Percentiles rank a stretch among this genome's conserved stretches.
phyloP scores from a whole-genome alignment of 92 coral and sea anemone genomes.

The Virgularia gustaviana region DNA sequence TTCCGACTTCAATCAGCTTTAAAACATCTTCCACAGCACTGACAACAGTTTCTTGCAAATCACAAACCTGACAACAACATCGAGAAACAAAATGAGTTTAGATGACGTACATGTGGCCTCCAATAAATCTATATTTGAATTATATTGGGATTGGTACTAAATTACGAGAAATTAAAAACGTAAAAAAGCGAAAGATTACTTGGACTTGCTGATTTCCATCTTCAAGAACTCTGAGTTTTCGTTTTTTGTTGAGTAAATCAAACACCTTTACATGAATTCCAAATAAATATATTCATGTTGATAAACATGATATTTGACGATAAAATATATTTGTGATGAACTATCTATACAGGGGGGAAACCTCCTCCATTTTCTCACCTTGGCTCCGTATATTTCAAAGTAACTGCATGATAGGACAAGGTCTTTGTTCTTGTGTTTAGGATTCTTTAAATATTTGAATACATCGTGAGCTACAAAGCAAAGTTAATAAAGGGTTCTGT shows the following conservation, averaged over 20 bases:
- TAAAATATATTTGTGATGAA: not conserved
- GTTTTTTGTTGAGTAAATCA: constrained; percentile 87
- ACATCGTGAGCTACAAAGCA: constrained; percentile 95
- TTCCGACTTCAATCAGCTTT: constrained; percentile 91
- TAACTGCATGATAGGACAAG: constrained; percentile 88
- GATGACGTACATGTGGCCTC: not conserved
- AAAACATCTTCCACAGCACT: constrained; percentile 87
- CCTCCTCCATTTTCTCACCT: constrained; percentile 38
- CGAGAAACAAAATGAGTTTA: not conserved
- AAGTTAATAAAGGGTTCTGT: no score
- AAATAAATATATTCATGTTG: not conserved
- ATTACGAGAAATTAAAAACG: not conserved
- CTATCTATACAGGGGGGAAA: not conserved
- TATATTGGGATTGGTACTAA: not conserved
- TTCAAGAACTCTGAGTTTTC: constrained; percentile 81
- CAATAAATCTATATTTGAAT: not conserved
- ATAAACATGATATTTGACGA: not conserved
- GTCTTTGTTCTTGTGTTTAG: constrained; percentile 94
- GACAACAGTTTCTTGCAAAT: constrained; percentile 81
- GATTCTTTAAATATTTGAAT: constrained; percentile 65
- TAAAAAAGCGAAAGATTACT: constrained; percentile 38
- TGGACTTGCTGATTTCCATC: constrained; percentile 97
- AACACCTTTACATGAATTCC: constrained; percentile 58
- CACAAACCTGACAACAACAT: constrained; percentile 74
- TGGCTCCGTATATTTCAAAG: constrained; percentile 96